Evolutionary conservation across 2,797 vertebrate species (phyloP), one percentile per base, ranked within the genome.

Genomic region (Microcaecilia unicolor): DNA sequence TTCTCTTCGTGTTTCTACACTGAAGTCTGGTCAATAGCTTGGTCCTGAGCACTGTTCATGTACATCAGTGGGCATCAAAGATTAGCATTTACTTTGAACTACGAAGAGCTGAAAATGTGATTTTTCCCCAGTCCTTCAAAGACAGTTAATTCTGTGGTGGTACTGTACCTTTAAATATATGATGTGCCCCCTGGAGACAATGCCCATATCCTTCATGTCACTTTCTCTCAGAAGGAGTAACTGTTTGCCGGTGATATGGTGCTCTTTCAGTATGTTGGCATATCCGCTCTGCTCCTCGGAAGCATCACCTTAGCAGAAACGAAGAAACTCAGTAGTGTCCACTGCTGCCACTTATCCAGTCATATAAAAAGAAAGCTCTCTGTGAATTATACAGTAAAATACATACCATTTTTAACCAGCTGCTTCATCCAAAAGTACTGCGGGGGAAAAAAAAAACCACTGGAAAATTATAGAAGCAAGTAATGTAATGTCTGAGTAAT

Each of bases 351-450:
- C n/a, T n/a, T n/a, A n/a, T n/a, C n/a, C n/a, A n/a, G n/a, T n/a
- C n/a, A n/a, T n/a, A n/a, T 25, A 28, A 12, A 6, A 16, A 33
- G 40, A 25, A 40, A 45, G 46, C 25, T 38, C 32, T 31, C 19
- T 31, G 30, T 21, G 10, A 60, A 31, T 14, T 20, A 36, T 51
- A 48, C 54, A 41, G 16, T 28, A 44, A 5, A 3, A 32, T 8
- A 59, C 77, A 74, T 83, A 94, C 93, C 92, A 90, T 84, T 77
- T 31, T 74, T 81, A 67, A 91, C 89, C 61, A 98, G 83, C 55
- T 98, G 92, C 31, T 91, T 77, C 83, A 98, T 89, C 93, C 95
- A 98, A 72, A 93, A 90, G 69, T 87, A 88, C 95, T 98, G 79
- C 29, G 58, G 64, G 63, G 50, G 55, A 74, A 41, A 72, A 26